These are phyloP conservation scores for Mermis nigrescens DNA, from an alignment of 2,888 invertebrate species.

Conservation along the genomic window DNA sequence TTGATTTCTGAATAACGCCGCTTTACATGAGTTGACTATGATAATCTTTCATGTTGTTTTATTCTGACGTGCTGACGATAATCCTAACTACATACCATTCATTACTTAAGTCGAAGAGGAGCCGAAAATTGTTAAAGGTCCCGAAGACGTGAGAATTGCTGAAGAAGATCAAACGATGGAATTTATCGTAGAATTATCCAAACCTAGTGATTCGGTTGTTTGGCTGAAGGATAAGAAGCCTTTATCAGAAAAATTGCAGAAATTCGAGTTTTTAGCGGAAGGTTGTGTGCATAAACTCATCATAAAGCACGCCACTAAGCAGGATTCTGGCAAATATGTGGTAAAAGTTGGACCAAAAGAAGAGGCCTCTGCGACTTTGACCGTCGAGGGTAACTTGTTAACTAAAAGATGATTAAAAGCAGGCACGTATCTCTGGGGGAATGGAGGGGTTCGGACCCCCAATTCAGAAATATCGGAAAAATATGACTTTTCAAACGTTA, in stretches of 20 bases:
- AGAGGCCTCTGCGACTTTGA: not conserved
- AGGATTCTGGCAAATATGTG: conserved; percentile 19
- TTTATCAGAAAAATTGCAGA: conserved; percentile 57
- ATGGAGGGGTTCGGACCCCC: too few species aligned
- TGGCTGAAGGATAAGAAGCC: conserved; percentile 37
- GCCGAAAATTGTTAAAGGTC: too few species aligned
- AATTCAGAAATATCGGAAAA: too few species aligned
- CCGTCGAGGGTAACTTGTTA: conserved; percentile 8
- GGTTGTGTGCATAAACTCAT: conserved; percentile 57
- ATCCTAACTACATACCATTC: too few species aligned
- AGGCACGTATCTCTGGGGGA: too few species aligned
- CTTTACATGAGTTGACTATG: too few species aligned
- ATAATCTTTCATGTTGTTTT: too few species aligned
- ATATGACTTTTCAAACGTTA: too few species aligned
- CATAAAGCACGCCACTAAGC: conserved; percentile 20
- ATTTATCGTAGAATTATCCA: conserved; percentile 49
- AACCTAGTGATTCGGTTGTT: not conserved
- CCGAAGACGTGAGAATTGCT: conserved; percentile 38
- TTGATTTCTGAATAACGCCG: too few species aligned
- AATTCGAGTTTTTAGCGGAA: conserved; percentile 63
- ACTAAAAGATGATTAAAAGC: too few species aligned
- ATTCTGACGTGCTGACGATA: too few species aligned
- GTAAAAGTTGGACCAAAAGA: not conserved
- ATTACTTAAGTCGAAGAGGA: too few species aligned
- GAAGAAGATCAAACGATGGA: conserved; percentile 57